phyloP scores from a whole-genome alignment of 2,888 invertebrate species.

The Aporophyla lueneburgensis region DNA sequence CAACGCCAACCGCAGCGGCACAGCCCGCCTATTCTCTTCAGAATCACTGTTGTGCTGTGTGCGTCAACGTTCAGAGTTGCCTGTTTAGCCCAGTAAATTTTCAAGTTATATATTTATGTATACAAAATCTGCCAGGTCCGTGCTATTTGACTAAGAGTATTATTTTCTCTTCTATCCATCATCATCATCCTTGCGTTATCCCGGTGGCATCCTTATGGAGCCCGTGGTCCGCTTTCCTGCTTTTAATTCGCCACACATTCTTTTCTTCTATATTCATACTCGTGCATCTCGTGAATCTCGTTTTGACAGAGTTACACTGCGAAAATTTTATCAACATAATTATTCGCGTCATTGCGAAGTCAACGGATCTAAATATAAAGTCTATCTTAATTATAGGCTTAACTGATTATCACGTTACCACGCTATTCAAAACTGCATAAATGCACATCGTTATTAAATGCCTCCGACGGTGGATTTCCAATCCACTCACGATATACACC shows the following conservation, averaged over 20 bases:
- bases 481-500: constrained; percentile 48
- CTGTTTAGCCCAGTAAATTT: not conserved
- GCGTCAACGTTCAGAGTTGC: not conserved
- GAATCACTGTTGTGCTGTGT: not conserved
- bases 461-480: constrained; percentile 52
- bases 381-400: constrained; percentile 39
- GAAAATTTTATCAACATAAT: constrained; percentile 9
- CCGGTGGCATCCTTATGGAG: too few species aligned
- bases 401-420: constrained; percentile 40
- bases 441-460: constrained; percentile 49
- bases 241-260: not conserved
- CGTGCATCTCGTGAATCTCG: not conserved
- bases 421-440: constrained; percentile 36
- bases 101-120: not conserved
- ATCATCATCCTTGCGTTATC: too few species aligned
- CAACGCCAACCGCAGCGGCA: not conserved
- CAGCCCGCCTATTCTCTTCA: not conserved
- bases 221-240: too few species aligned
- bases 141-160: too few species aligned
- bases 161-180: too few species aligned
- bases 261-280: not conserved
- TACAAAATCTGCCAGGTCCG: not conserved
- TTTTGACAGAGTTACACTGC: constrained; percentile 12
- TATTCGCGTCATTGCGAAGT: constrained; percentile 21
- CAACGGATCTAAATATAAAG: constrained; percentile 34